phyloP scores from a whole-genome alignment of 2,888 invertebrate genomes.

The Drosophila birchii region DNA sequence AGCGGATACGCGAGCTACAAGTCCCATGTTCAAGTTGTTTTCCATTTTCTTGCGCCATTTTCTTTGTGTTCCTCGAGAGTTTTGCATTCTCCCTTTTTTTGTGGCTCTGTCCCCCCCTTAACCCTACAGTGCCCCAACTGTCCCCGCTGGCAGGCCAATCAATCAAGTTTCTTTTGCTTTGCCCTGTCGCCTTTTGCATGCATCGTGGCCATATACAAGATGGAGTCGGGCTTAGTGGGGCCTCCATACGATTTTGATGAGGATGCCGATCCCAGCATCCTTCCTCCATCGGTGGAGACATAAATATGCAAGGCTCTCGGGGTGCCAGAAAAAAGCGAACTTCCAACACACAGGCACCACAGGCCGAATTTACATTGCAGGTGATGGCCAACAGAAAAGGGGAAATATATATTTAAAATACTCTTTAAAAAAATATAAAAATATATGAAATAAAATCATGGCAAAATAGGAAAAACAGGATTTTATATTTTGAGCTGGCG shows the following conservation, averaged over 20 bases:
- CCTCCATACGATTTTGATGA: conserved; percentile 4
- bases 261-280: conserved; percentile 7
- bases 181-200: conserved; percentile 68
- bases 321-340: conserved; percentile 34
- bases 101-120: conserved; percentile 22
- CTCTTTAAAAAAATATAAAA: conserved; percentile 32
- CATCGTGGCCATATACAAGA: conserved; percentile 71
- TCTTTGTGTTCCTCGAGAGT: conserved; percentile 44
- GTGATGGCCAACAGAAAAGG: conserved; percentile 47
- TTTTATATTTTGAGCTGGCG: accelerated
- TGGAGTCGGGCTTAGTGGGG: conserved; percentile 55
- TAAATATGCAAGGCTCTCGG: conserved; percentile 68
- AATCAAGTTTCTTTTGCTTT: conserved; percentile 80
- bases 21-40: neutral
- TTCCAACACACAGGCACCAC: conserved; percentile 25
- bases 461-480: too few relatives aligned
- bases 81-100: conserved; percentile 58
- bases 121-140: conserved; percentile 22
- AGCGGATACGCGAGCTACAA: conserved; percentile 45
- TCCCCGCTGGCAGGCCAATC: conserved; percentile 77
- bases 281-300: conserved; percentile 41
- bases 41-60: too few relatives aligned
- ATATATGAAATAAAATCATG: neutral
- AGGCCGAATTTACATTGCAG: conserved; percentile 80
- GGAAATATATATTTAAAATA: conserved; percentile 13